Base-by-base conservation (phyloP, 2,888 invertebrate species). In the Hoplodrina blanda region DNA sequence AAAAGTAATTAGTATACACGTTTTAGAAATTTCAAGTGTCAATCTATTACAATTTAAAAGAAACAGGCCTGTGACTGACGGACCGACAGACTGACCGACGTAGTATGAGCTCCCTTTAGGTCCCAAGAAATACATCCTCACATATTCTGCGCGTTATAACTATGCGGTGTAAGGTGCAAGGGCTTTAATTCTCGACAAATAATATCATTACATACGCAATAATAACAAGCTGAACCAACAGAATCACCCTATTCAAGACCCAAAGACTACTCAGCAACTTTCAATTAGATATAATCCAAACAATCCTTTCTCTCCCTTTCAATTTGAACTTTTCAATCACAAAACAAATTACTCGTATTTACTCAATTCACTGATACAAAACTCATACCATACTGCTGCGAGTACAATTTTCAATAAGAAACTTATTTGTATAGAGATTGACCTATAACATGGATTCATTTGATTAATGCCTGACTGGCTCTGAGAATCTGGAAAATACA, bases 381-480 rank as follows among this genome's bases (percentile, higher is more conserved):
- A 56, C 56, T 52, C 33, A 50, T 41, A 41, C 41, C n/a, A 30
- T 41, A 20, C 10, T 59, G 0, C n/a, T 30, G 0, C 25, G 44
- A 46, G 49, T 49, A 49, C 30, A n/a, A 49, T 74, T 78, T 81
- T 75, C 74, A 85, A 75, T 81, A 55, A 80, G 68, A 77, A 87
- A 88, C 81, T 85, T 85, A 87, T 87, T 87, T 84, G 83, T 72
- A 79, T 70, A 49, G 80, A 87, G 87, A 89, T 89, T 89, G 87
- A 84, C 78, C 85, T 87, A 88, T 90, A 87, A 88, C 83, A 85
- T 87, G 88, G 89, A 91, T 88, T 90, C 15, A 46, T 17, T 11
- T 46, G 1, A n/a, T n/a, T n/a, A 46, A 41, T 41, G 41, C 41
- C 11, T 11, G 41, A 41, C 41, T 41, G 41, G 13, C 41, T 13